Base-by-base conservation (phyloP, 2,113 vertebrate species). In the Marmota monax region DNA sequence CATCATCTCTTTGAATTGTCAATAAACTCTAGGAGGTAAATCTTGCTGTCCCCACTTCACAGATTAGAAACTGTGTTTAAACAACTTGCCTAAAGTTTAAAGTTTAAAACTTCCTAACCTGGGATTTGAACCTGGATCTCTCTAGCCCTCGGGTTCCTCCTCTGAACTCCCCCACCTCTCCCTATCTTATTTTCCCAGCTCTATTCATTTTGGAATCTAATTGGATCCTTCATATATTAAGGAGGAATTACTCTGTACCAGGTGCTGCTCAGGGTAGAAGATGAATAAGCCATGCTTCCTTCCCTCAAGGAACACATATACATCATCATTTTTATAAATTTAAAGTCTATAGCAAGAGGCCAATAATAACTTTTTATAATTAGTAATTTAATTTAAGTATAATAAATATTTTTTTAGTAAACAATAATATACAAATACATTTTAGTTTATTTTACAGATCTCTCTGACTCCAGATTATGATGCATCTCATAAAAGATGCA, bases 391-490 rank as follows among this genome's bases (percentile, higher is more conserved):
- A 56, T 56, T 56, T 56, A 56, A 56, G 16, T 58, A 58, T 58
- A 63, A n/a, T 87, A 63, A 93, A 69, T 88, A 42, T 56, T 82
- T 67, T 78, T n/a, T 83, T 69, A 90, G 67, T 73, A 83, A 77
- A 42, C 3, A 29, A 10, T 65, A 53, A 51, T 69, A 42, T 61
- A 29, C 5, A 78, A 53, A 84, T n/a, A 58, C 16, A 63, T 80
- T 88, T 61, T 80, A 14, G 10, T 48, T 91, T 84, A 79, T 51
- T 53, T 84, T 83, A 76, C 2, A 70, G 73, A 58, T 32, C 53
- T 37, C 58, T 76, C 17, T 61, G 88, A 37, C 23, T 25, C 53
- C 17, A 48, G 53, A 58, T 56, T 70, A 27, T 51, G 56, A 90
- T 70, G 14, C 29, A 14, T 29, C 58, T 42, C 61, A 63, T 92